Evolutionary conservation across 2,797 vertebrate species (phyloP).

Genomic region (Lates japonicus): DNA sequence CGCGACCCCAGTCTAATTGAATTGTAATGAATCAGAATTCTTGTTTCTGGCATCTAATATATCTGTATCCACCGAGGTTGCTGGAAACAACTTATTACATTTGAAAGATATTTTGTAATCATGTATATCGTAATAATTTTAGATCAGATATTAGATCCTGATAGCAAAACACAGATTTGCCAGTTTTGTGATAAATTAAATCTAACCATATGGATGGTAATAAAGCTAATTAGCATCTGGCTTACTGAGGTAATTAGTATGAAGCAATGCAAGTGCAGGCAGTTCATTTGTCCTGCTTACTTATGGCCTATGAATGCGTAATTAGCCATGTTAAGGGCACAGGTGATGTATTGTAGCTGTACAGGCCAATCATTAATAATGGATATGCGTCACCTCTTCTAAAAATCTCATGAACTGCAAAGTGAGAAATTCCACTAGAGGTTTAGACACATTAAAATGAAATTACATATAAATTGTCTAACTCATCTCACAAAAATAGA

Average conservation of each 20-base stretch:
- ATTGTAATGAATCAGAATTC: conserved; percentile 58
- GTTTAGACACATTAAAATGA: conserved; percentile 69
- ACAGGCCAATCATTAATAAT: conserved; percentile 79
- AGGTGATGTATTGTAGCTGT: conserved; percentile 79
- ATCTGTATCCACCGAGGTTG: conserved; percentile 18
- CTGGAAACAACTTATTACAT: conserved; percentile 14
- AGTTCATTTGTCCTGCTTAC: conserved; percentile 85
- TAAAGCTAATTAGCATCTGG: conserved; percentile 79
- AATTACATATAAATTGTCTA: conserved; percentile 68
- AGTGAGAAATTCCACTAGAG: conserved; percentile 59
- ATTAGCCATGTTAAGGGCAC: conserved; percentile 79
- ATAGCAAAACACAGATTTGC: conserved; percentile 51
- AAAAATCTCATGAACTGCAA: conserved; percentile 75
- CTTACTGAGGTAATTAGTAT: conserved; percentile 83
- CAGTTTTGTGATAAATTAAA: conserved; percentile 57
- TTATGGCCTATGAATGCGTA: conserved; percentile 81
- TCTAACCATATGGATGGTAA: conserved; percentile 68
- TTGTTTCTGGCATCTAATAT: conserved; percentile 18
- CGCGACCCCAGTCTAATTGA: conserved; percentile 61
- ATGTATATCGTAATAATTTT: conserved; percentile 25
- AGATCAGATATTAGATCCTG: conserved; percentile 36
- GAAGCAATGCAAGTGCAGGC: conserved; percentile 73
- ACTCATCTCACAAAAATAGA: conserved; percentile 43
- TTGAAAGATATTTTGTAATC: conserved; percentile 22
- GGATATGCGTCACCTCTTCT: conserved; percentile 75